phyloP scores from a whole-genome alignment of 2,888 invertebrate species.

The Merodon equestris region DNA sequence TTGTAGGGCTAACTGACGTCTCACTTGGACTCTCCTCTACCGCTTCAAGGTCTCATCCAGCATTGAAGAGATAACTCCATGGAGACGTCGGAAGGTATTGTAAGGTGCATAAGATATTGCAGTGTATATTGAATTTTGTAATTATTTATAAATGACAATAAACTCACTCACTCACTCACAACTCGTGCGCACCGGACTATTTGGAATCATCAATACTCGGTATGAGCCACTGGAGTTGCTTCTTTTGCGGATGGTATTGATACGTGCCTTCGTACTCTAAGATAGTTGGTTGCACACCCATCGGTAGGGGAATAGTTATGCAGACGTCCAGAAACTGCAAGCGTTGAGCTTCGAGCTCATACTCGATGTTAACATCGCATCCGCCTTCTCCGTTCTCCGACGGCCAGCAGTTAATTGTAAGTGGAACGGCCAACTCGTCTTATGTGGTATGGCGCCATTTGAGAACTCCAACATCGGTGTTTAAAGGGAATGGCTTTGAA shows the following conservation, averaged over 20 bases:
- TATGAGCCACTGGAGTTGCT: slow-evolving; percentile 90
- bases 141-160: too few species aligned
- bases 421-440: slow-evolving; percentile 92
- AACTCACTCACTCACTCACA: too few species aligned
- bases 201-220: slow-evolving; percentile 91
- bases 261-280: slow-evolving; percentile 97
- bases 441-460: slow-evolving; percentile 94
- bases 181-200: slow-evolving; percentile 95
- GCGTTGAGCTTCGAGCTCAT: slow-evolving; percentile 92
- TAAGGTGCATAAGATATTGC: too few species aligned
- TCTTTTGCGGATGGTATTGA: slow-evolving; percentile 89
- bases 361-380: slow-evolving; percentile 99
- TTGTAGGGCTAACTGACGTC: too few species aligned
- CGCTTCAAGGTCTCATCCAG: too few species aligned
- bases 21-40: too few species aligned
- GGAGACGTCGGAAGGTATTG: too few species aligned
- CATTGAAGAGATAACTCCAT: too few species aligned
- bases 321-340: slow-evolving; percentile 93
- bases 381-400: slow-evolving; percentile 95
- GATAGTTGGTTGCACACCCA: slow-evolving; percentile 87
- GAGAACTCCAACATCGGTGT: slow-evolving; percentile 97
- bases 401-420: slow-evolving; percentile 99
- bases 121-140: too few species aligned
- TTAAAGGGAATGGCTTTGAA: slow-evolving; percentile 95
- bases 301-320: slow-evolving; percentile 95